Percentiles rank a stretch among this genome's conserved stretches.
Conservation (phyloP, 2,888 invertebrate genomes). For the Drosophila demipolita region DNA sequence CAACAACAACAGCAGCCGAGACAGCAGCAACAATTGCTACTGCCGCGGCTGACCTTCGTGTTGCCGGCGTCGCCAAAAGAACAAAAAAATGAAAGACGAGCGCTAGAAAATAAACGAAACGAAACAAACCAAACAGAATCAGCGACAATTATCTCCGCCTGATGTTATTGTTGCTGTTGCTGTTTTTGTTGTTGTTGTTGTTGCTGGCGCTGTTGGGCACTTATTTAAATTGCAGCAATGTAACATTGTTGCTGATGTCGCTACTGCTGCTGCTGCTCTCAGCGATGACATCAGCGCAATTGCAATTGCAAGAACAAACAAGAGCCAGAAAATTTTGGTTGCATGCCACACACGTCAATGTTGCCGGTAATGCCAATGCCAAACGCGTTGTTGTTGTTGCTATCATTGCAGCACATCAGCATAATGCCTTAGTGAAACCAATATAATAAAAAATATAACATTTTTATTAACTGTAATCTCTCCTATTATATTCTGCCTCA, state of each 20-base stretch:
- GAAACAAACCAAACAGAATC: constrained; percentile 56
- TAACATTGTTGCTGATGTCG: constrained; percentile 41
- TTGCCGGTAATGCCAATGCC: constrained; percentile 15
- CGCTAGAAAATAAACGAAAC: constrained; percentile 58
- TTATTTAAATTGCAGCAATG: constrained; percentile 72
- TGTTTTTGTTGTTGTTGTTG: constrained; percentile 7
- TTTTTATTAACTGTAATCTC: background rate
- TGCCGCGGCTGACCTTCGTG: constrained; percentile 60
- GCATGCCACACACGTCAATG: constrained; percentile 73
- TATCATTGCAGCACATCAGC: constrained; percentile 15
- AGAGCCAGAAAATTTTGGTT: constrained; percentile 63
- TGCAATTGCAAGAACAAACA: constrained; percentile 27
- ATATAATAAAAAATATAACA: background rate
- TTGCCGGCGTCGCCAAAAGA: constrained; percentile 61
- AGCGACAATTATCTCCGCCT: constrained; percentile 66
- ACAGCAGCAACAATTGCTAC: constrained; percentile 49
- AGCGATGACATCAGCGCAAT: constrained; percentile 42
- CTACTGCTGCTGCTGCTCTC: constrained; percentile 13
- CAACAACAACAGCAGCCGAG: constrained; percentile 27
- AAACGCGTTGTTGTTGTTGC: constrained; percentile 15
- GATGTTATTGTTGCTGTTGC: constrained; percentile 8
- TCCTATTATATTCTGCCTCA: too few species aligned
- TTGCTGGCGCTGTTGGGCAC: constrained; percentile 59
- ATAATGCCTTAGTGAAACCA: constrained; percentile 5
- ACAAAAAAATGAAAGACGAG: constrained; percentile 58